Evolutionary conservation across 2,888 invertebrate species (phyloP).

Genomic region (Empis stercorea): DNA sequence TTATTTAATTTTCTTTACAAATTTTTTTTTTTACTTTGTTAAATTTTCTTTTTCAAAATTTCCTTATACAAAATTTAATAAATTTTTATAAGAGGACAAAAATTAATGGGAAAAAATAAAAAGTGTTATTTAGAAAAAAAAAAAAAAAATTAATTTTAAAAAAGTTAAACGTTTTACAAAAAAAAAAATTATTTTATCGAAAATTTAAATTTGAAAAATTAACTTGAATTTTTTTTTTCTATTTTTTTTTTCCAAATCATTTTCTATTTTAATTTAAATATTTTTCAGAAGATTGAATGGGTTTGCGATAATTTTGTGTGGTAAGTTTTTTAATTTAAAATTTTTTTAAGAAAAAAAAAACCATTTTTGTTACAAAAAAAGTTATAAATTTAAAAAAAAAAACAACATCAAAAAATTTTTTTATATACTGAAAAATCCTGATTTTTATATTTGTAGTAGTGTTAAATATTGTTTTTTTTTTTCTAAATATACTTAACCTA

Average conservation of each 20-base stretch:
- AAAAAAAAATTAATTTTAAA: slow-evolving; percentile 10
- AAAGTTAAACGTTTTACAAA: too few species aligned
- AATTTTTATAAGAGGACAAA: too few species aligned
- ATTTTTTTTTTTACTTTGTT: slow-evolving; percentile 14
- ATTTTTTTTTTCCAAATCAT: slow-evolving; percentile 2
- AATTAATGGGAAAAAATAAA: too few species aligned
- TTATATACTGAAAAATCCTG: too few species aligned
- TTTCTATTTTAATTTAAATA: slow-evolving; percentile 23
- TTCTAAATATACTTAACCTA: too few species aligned
- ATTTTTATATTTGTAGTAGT: too few species aligned
- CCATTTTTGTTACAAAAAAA: slow-evolving; percentile 8
- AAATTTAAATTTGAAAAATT: slow-evolving; percentile 12
- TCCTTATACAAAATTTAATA: slow-evolving; percentile 16
- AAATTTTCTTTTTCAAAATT: slow-evolving; percentile 15
- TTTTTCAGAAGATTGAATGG: slow-evolving; percentile 39
- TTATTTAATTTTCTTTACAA: not conserved
- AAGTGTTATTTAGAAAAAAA: not conserved
- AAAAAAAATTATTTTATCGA: slow-evolving; percentile 14
- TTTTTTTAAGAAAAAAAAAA: not conserved
- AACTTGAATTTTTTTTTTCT: not conserved
- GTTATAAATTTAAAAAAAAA: slow-evolving; percentile 20
- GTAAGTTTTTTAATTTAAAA: slow-evolving; percentile 32
- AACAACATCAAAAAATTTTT: too few species aligned
- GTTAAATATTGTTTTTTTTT: too few species aligned
- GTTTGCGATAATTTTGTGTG: slow-evolving; percentile 37